These are phyloP conservation scores for Anadara kagoshimensis DNA, from an alignment of 1,140 invertebrate genomes.

Conservation along the genomic window DNA sequence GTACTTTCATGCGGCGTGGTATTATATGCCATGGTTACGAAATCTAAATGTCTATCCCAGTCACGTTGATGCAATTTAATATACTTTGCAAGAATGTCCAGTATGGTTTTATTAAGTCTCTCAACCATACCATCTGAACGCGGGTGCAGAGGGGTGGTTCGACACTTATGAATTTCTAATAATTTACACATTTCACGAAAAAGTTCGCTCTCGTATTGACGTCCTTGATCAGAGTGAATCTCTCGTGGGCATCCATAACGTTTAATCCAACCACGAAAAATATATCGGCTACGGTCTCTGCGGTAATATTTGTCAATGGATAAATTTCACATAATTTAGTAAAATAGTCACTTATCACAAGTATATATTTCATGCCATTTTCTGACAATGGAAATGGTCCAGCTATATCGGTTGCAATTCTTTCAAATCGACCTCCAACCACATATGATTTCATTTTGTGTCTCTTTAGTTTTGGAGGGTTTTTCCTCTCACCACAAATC, in stretches of 20 bases:
- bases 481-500: slow-evolving; percentile 24
- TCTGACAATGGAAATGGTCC: slow-evolving; percentile 24
- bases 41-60: slow-evolving; percentile 31
- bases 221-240: slow-evolving; percentile 25
- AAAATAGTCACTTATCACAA: slow-evolving; percentile 15
- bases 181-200: slow-evolving; percentile 22
- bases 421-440: slow-evolving; percentile 18
- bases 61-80: slow-evolving; percentile 25
- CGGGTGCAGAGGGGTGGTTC: slow-evolving; percentile 13
- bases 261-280: slow-evolving; percentile 24
- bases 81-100: slow-evolving; percentile 25
- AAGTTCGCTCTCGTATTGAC: slow-evolving; percentile 21
- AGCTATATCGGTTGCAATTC: slow-evolving; percentile 20
- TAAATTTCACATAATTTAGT: slow-evolving; percentile 26
- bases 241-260: slow-evolving; percentile 22
- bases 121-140: slow-evolving; percentile 23
- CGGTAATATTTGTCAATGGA: slow-evolving; percentile 1
- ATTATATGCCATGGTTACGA: slow-evolving; percentile 27
- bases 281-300: slow-evolving; percentile 12
- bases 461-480: slow-evolving; percentile 14
- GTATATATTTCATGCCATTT: slow-evolving; percentile 7
- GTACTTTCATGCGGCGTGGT: slow-evolving; percentile 5
- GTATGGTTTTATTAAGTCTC: slow-evolving; percentile 11
- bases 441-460: slow-evolving; percentile 15
- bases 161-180: slow-evolving; percentile 12